These are phyloP conservation scores for Iselma pallidipennis DNA, from an alignment of 2,888 invertebrate species.

Conservation along the genomic window DNA sequence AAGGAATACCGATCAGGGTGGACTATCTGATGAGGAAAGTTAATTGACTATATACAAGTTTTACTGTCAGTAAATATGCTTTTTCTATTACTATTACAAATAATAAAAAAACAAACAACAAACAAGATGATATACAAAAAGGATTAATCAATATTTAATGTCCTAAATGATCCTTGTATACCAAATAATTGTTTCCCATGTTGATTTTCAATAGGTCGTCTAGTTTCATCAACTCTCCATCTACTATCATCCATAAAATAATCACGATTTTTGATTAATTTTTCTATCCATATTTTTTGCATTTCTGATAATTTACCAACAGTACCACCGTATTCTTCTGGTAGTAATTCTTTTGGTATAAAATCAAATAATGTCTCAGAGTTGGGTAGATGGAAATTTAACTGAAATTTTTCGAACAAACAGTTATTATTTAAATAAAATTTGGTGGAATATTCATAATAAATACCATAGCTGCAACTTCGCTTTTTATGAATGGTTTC, in stretches of 20 bases:
- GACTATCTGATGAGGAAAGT: constrained; percentile 58
- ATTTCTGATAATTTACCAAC: constrained; percentile 65
- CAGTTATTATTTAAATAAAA: not conserved
- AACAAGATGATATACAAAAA: not conserved
- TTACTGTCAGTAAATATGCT: constrained; percentile 3
- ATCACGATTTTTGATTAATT: constrained; percentile 64
- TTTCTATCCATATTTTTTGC: constrained; percentile 65
- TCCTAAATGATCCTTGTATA: constrained; percentile 63
- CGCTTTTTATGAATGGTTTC: constrained; percentile 69
- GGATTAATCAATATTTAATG: constrained; percentile 61
- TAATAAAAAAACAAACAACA: not conserved
- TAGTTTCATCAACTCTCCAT: constrained; percentile 65
- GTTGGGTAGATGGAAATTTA: constrained; percentile 71
- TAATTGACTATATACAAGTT: constrained; percentile 25
- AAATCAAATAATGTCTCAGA: constrained; percentile 66
- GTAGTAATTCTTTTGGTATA: constrained; percentile 66
- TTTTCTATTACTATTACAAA: not conserved
- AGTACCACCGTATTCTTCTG: constrained; percentile 71
- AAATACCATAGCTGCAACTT: constrained; percentile 66
- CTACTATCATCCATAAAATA: constrained; percentile 58
- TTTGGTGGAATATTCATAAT: constrained; percentile 4
- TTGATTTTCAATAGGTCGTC: constrained; percentile 52
- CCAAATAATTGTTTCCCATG: constrained; percentile 41
- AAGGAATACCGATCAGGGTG: constrained; percentile 59
- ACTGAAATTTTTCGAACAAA: constrained; percentile 54